phyloP scores from a whole-genome alignment of 1,140 invertebrate species.

The Hypsibius dujardini region DNA sequence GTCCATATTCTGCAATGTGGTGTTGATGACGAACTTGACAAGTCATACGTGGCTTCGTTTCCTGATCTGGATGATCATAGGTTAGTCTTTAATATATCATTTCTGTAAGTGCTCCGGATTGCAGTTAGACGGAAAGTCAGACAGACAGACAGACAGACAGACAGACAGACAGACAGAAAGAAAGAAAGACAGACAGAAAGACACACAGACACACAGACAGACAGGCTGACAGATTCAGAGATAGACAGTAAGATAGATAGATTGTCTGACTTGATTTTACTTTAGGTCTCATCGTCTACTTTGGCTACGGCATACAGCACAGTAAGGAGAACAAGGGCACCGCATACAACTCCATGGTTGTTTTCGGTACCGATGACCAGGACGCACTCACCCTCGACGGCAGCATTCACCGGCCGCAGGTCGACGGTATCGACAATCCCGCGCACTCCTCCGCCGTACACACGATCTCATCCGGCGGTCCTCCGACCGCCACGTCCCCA shows the following conservation, averaged over 20 bases:
- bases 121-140: no score
- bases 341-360: neutral
- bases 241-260: no score
- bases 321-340: slow-evolving; percentile 52
- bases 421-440: neutral
- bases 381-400: slow-evolving; percentile 5
- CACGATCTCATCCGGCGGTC: no score
- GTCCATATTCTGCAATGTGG: slow-evolving; percentile 60
- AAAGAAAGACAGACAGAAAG: no score
- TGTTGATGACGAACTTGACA: slow-evolving; percentile 62
- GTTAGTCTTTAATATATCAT: slow-evolving; percentile 31
- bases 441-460: neutral
- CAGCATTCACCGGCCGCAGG: slow-evolving; percentile 1
- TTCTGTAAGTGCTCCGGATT: no score
- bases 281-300: slow-evolving; percentile 63
- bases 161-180: no score
- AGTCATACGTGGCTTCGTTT: slow-evolving; percentile 62
- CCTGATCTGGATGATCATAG: slow-evolving; percentile 63
- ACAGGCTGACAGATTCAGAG: no score
- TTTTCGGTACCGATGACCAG: neutral
- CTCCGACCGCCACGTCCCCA: no score
- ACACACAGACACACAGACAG: no score
- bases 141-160: no score
- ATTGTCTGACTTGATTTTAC: slow-evolving; percentile 23
- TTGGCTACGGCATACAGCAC: slow-evolving; percentile 68